phyloP scores from a whole-genome alignment of 64 coral and sea anemone genomes.

The Actinia tenebrosa region DNA sequence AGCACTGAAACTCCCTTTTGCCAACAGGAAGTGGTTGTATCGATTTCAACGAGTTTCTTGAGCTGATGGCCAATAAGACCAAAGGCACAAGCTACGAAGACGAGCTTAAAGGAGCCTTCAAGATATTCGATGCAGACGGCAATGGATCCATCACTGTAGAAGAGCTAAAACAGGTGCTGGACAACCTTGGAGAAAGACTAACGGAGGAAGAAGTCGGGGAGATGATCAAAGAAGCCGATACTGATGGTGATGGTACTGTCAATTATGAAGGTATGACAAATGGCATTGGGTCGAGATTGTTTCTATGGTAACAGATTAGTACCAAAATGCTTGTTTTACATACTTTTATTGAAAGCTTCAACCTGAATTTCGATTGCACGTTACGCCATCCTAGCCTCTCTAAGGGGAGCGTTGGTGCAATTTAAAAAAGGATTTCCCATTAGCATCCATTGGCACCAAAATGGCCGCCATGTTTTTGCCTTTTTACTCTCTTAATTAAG shows the following conservation, averaged over 20 bases:
- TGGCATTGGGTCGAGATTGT: no score
- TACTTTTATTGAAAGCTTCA: no score
- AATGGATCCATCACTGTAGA: constrained; percentile 14
- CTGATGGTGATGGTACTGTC: constrained; percentile 22
- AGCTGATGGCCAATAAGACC: constrained; percentile 59
- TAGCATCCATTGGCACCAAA: no score
- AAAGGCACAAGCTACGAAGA: constrained; percentile 42
- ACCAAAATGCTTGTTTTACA: no score
- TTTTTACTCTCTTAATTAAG: no score
- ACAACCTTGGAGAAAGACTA: constrained; percentile 19
- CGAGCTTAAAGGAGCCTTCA: constrained; percentile 50
- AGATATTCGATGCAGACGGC: constrained; percentile 27
- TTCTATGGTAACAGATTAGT: no score
- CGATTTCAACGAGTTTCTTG: constrained; percentile 57
- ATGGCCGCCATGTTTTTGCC: no score
- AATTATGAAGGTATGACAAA: constrained; percentile 13
- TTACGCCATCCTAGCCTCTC: no score
- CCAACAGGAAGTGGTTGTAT: constrained; percentile 49
- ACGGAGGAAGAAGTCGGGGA: constrained; percentile 18
- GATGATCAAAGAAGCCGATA: constrained; percentile 31
- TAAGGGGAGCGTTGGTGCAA: no score
- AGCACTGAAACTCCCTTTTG: no score
- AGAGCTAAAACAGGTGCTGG: constrained; percentile 24
- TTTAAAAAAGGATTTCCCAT: no score
- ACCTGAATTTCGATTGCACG: no score